Percentiles rank a stretch among this genome's conserved stretches.
Evolutionary conservation across 2,113 vertebrate species (phyloP).

Genomic region (Cynoglossus semilaevis): DNA sequence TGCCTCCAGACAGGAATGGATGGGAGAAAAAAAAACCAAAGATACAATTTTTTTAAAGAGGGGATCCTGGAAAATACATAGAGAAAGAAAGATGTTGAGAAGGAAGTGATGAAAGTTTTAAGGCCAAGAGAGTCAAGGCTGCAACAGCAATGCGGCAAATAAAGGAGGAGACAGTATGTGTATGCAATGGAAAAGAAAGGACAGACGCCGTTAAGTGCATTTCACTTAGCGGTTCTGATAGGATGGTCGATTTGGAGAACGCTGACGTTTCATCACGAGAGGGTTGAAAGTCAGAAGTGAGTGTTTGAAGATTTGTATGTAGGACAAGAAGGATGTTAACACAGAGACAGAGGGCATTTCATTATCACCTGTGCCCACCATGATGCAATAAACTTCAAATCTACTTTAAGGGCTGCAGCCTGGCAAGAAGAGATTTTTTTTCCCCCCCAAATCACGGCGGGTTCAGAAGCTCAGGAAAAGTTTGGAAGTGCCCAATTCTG

Average conservation of each 20-base stretch:
- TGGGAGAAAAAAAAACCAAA: slow-evolving; percentile 56
- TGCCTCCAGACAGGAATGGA: slow-evolving; percentile 39
- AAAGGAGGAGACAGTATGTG: slow-evolving; percentile 46
- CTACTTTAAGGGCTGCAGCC: slow-evolving; percentile 70
- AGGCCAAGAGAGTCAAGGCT: slow-evolving; percentile 44
- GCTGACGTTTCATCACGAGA: slow-evolving; percentile 16
- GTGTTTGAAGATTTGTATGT: slow-evolving; percentile 47
- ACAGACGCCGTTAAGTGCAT: slow-evolving; percentile 42
- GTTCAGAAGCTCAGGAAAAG: slow-evolving; percentile 76
- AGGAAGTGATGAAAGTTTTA: slow-evolving; percentile 66
- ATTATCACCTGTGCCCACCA: slow-evolving; percentile 61
- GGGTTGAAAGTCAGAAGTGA: slow-evolving; percentile 13
- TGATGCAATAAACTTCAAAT: slow-evolving; percentile 69
- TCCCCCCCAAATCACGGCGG: slow-evolving; percentile 61
- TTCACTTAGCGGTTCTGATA: slow-evolving; percentile 39
- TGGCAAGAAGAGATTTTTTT: slow-evolving; percentile 66
- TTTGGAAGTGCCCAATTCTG: slow-evolving; percentile 67
- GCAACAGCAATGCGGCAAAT: slow-evolving; percentile 69
- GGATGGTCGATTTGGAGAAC: slow-evolving; percentile 40
- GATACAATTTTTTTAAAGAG: slow-evolving; percentile 41
- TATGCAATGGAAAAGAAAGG: slow-evolving; percentile 32
- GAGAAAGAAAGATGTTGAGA: slow-evolving; percentile 37
- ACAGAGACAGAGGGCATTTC: slow-evolving; percentile 58
- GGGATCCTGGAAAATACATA: slow-evolving; percentile 23
- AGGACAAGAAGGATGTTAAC: slow-evolving; percentile 37